These are phyloP conservation scores for Grantiella picta DNA, from an alignment of 2,113 vertebrate species.

Conservation along the genomic window DNA sequence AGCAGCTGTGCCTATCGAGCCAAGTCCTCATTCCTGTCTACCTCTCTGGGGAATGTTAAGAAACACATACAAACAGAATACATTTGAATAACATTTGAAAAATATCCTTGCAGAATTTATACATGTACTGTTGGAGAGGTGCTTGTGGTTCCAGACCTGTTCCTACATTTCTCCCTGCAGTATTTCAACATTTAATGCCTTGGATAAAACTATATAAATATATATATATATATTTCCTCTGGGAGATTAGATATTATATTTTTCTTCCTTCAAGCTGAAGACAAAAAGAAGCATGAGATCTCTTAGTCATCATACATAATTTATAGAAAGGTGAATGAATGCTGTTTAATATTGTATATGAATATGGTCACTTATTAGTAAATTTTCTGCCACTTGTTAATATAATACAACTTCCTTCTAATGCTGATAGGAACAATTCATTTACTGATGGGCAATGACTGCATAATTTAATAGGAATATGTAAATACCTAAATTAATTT, in stretches of 20 bases:
- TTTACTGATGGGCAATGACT: background rate
- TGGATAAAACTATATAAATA: background rate
- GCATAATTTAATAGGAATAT: background rate
- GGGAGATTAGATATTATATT: background rate
- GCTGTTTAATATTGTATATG: background rate
- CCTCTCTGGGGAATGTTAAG: slow-evolving; percentile 18
- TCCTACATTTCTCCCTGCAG: background rate
- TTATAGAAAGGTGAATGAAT: background rate
- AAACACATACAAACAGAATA: slow-evolving; percentile 28
- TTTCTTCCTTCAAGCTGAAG: background rate
- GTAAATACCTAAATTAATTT: background rate
- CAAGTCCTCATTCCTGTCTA: slow-evolving; percentile 28
- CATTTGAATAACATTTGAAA: slow-evolving; percentile 43
- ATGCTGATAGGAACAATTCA: background rate
- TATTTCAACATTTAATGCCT: slow-evolving; percentile 15
- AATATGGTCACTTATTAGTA: background rate
- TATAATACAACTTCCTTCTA: background rate
- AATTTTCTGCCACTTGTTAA: background rate
- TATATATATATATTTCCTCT: background rate
- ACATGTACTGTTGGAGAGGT: background rate
- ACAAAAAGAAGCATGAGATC: background rate
- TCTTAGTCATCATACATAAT: background rate
- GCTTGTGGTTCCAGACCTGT: background rate
- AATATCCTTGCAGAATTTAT: slow-evolving; percentile 7
- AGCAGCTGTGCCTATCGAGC: slow-evolving; percentile 34